Base-by-base conservation (phyloP, 2,888 invertebrate species). In the Chorisops tibialis region DNA sequence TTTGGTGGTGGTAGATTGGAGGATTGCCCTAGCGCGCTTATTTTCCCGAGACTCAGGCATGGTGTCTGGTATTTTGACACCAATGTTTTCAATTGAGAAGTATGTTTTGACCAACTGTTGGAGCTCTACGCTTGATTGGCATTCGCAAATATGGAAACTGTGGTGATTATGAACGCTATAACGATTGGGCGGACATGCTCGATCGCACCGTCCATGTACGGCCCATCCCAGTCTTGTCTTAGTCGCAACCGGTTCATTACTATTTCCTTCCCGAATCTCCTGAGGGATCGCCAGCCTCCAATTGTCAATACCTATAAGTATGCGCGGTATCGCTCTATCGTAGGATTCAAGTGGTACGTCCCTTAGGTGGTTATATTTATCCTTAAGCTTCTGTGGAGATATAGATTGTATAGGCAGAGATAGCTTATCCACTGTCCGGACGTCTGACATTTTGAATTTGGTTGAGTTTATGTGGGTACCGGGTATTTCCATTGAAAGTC, bases 151-250 rank as follows among this genome's bases (percentile, higher is more conserved):
- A 9, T 30, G 30, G 9, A 2, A 2, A 9, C 9, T 30, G 2
- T 30, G 9, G 9, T 30, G 30, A 30, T 30, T 5, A 5, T 30
- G 30, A 1, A 9, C 30, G 9, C 9, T 7, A 7, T 30, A n/a
- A n/a, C n/a, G n/a, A n/a, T 9, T 30, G 30, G 30, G 30, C 30
- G 30, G 30, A 9, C 9, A 30, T 14, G 3, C 45, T 39, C 3
- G 59, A n/a, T 14, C 37, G 30, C 9, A 30, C 3, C 9, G 9
- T 19, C 63, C 63, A 11, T 45, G 65, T 21, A 65, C 56, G 0
- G 59, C 62, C 63, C 66, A 68, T 1, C 66, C 66, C 2, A 67
- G 61, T 3, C 61, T 63, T 16, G 64, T 59, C 41, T 65, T 65
- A 0, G 64, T 61, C 4, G 67, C 65, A 24, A 63, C 45, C 0